Evolutionary conservation across 37 sponge, comb jelly and placozoan genomes (phyloP), one percentile per base, ranked within the genome.

Genomic region (Corticium candelabrum): DNA sequence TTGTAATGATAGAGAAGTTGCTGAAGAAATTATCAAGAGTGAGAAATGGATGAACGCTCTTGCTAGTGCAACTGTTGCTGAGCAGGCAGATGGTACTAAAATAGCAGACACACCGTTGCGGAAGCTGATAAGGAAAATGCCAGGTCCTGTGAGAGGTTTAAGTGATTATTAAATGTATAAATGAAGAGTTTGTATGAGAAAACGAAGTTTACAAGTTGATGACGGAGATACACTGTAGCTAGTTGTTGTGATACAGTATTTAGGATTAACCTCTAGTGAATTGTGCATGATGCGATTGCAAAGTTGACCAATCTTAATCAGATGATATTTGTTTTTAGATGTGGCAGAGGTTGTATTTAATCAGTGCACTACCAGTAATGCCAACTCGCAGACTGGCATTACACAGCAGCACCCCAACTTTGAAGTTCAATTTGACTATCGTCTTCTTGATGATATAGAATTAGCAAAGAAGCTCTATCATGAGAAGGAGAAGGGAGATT

Each of bases 61-160:
- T 34, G 76, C 87, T 37, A 91, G 89, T 69, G 69, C 67, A 4
- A 79, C 86, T 0, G 7, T 15, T 29, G 29, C 5, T 4, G 5
- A n/a, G 73, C 32, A n/a, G 73, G 15, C 7, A 37, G 76, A 69
- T 1, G 34, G 40, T 2, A 86, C 76, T 75, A 4, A 5, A 4
- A 29, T 7, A 4, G 29, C 4, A 5, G 31, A 70, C 36, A 89
- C 94, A 38, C 94, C 94, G 11, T 77, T 89, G 41, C 83, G 90
- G 35, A 89, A 85, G 68, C 79, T 93, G 79, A 93, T 94, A 15
- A 38, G 67, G 70, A 87, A 81, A 67, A 90, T 94, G 90, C 95
- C 95, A 74, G 85, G 91, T 90, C 15, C 62, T 11, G 62, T 50
- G 62, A 21, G 21, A 27, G 62, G 62, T 50, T 50, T 50, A 50